These are phyloP conservation scores for Drosophila tanythrix DNA, from an alignment of 2,888 invertebrate genomes.

Conservation along the genomic window DNA sequence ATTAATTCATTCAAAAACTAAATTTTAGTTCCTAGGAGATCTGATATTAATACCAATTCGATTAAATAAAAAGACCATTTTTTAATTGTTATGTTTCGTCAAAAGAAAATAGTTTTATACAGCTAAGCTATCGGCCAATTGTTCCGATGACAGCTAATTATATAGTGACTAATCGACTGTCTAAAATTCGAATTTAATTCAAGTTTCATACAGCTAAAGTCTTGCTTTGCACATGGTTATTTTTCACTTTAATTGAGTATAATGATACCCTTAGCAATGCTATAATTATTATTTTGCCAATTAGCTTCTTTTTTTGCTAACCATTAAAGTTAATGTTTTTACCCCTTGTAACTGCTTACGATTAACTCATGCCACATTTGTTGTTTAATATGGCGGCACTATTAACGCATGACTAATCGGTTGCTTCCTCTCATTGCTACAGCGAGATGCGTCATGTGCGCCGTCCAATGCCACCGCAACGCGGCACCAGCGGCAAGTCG, in stretches of 20 bases:
- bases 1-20: neutral
- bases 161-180: neutral
- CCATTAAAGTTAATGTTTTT: neutral
- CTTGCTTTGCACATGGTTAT: neutral
- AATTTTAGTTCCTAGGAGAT: no score
- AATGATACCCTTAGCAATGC: neutral
- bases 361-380: neutral
- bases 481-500: slow-evolving; percentile 86
- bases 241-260: neutral
- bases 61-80: neutral
- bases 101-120: neutral
- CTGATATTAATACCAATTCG: neutral
- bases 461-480: slow-evolving; percentile 86
- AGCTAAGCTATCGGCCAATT: no score
- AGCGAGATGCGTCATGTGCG: slow-evolving; percentile 89
- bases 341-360: neutral
- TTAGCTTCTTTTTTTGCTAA: neutral
- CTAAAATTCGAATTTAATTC: neutral
- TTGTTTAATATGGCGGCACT: neutral
- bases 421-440: slow-evolving; percentile 22
- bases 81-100: neutral
- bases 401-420: slow-evolving; percentile 3
- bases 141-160: neutral
- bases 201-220: neutral
- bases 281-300: neutral